Percentiles rank a stretch among this genome's conserved stretches.
Evolutionary conservation across 2,888 invertebrate genomes (phyloP).

Genomic region (Cheilosia urbana): DNA sequence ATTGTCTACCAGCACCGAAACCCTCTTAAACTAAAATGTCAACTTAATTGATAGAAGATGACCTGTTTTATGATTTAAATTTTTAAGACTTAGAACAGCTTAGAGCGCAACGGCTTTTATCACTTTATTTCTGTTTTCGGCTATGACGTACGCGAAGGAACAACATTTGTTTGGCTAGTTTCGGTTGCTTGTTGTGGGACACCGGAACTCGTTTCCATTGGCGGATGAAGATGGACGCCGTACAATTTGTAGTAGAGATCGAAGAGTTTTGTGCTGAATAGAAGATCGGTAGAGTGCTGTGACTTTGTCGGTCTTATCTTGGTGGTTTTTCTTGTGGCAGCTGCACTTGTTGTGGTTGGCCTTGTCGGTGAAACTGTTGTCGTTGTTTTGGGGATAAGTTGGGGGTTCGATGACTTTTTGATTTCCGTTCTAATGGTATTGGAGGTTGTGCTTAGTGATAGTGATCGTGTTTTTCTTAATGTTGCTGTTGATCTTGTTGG

Average conservation of each 20-base stretch:
- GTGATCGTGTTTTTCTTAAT: not conserved
- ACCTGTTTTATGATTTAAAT: conserved; percentile 41
- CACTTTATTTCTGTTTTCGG: conserved; percentile 31
- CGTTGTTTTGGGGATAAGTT: not conserved
- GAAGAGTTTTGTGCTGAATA: conserved; percentile 39
- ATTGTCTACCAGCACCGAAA: conserved; percentile 7
- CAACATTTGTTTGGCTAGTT: conserved; percentile 40
- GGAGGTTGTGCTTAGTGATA: not conserved
- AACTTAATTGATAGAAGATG: conserved; percentile 38
- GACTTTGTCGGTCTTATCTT: conserved; percentile 46
- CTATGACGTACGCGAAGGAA: conserved; percentile 42
- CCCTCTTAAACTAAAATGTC: conserved; percentile 2
- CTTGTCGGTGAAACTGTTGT: conserved; percentile 19
- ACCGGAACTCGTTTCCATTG: conserved; percentile 29
- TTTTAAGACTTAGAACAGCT: conserved; percentile 53
- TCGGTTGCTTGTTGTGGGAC: conserved; percentile 8
- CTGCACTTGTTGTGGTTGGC: conserved; percentile 19
- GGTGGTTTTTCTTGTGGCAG: conserved; percentile 1
- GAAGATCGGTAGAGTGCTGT: conserved; percentile 17
- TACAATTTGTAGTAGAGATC: conserved; percentile 60
- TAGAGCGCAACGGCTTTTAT: not conserved
- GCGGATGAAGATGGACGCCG: conserved; percentile 36
- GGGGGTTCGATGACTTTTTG: conserved; percentile 33
- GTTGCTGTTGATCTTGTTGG: conserved; percentile 4
- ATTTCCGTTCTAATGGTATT: conserved; percentile 6